These are phyloP conservation scores for Caerostris extrusa DNA, from an alignment of 1,140 invertebrate genomes.

Conservation along the genomic window DNA sequence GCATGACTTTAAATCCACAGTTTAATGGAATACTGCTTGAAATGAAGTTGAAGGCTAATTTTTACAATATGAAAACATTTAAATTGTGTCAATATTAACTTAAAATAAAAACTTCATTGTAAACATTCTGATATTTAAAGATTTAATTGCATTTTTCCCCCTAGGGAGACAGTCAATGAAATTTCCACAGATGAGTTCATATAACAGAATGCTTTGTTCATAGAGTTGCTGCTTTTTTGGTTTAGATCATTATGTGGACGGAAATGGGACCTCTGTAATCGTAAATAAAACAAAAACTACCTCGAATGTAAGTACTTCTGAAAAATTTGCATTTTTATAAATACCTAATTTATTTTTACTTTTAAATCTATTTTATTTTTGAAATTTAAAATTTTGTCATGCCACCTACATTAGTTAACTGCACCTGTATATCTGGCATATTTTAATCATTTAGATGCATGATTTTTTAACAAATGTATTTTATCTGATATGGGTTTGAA, in stretches of 20 bases:
- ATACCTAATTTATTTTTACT: not conserved
- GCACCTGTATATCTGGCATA: too few relatives aligned
- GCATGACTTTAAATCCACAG: too few relatives aligned
- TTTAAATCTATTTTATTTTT: not conserved
- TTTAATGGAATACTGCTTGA: too few relatives aligned
- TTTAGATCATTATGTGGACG: conserved; percentile 96
- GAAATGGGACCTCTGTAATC: conserved; percentile 91
- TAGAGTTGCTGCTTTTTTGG: conserved; percentile 95
- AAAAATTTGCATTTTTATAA: not conserved
- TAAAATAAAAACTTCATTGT: not conserved
- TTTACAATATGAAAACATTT: too few relatives aligned
- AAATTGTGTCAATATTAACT: too few relatives aligned
- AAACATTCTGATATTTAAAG: not conserved
- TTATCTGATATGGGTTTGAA: not conserved
- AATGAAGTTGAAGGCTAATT: too few relatives aligned
- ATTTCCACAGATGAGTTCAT: conserved; percentile 95
- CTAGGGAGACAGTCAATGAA: conserved; percentile 86
- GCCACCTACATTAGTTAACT: too few relatives aligned
- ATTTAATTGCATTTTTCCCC: not conserved
- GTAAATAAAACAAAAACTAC: conserved; percentile 90
- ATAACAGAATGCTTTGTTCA: conserved; percentile 97
- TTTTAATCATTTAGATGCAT: not conserved
- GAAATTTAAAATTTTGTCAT: too few relatives aligned
- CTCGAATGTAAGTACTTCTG: conserved; percentile 84
- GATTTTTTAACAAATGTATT: not conserved